Base-by-base conservation (phyloP, 2,888 invertebrate genomes). In the Omphaloscelis lunosa region DNA sequence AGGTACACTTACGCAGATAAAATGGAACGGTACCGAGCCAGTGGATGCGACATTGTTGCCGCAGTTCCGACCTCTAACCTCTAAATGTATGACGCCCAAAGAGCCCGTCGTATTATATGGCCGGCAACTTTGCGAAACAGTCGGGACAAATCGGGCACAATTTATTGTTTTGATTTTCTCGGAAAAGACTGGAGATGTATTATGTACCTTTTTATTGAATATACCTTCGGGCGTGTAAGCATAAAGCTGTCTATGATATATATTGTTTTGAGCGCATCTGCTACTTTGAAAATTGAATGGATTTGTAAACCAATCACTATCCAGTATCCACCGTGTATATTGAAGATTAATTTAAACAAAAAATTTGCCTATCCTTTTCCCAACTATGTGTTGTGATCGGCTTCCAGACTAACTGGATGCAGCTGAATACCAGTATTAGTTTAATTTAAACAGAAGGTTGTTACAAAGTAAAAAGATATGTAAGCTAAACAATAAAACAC, bases 121-220 rank as follows among this genome's bases (percentile, higher is more conserved):
- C 88, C 86, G 86, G 90, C 88, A 91, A 91, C 91, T 91, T 90
- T 88, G 83, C 84, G 84, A 89, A 91, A 91, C 92, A 90, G 90
- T 86, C 86, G 89, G 89, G 87, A 89, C 91, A 90, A 87, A 91
- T 90, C 90, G 76, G 87, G 87, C 80, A 86, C 88, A 87, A 92
- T 93, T 93, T 93, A 94, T 92, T 91, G 90, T 90, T 90, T 90
- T 90, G 89, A 87, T 92, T 90, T 90, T 85, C 86, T 77, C 72
- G 66, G 79, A 89, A 88, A 88, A 89, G 86, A 88, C 86, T 89
- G 87, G 80, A 80, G 77, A 85, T 83, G 71, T 83, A 83, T 83
- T 80, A 78, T 68, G 67, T 80, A 75, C 56, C 56, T 75, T 75
- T 79, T 76, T 48, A 80, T 77, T 81, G 62, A 66, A 75, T 80